phyloP scores from a whole-genome alignment of 2,113 vertebrate species.

The rat (Rattus norvegicus) region GRCr8 NC_086022.1:97571001-97571500 shows the following conservation, averaged over 20 bases:
- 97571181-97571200: conserved; percentile 50
- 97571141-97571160: conserved; percentile 52
- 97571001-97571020: conserved; percentile 32
- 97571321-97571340: conserved; percentile 18
- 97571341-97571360: conserved; percentile 69
- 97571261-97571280: not conserved
- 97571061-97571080: conserved; percentile 53
- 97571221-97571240: conserved; percentile 64
- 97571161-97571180: conserved; percentile 20
- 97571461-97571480: not conserved
- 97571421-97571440: not conserved
- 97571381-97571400: conserved; percentile 44
- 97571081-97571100: conserved; percentile 71
- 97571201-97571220: conserved; percentile 22
- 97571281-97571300: conserved; percentile 55
- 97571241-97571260: conserved; percentile 63
- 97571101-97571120: conserved; percentile 30
- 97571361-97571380: not conserved
- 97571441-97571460: conserved; percentile 33
- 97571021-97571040: conserved; percentile 25
- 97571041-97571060: not conserved
- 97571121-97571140: conserved; percentile 73
- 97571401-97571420: conserved; percentile 32
- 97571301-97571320: conserved; percentile 33
- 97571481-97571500: conserved; percentile 48